Base-by-base conservation (phyloP, 2,797 vertebrate species). In the Danio aesculapii region DNA sequence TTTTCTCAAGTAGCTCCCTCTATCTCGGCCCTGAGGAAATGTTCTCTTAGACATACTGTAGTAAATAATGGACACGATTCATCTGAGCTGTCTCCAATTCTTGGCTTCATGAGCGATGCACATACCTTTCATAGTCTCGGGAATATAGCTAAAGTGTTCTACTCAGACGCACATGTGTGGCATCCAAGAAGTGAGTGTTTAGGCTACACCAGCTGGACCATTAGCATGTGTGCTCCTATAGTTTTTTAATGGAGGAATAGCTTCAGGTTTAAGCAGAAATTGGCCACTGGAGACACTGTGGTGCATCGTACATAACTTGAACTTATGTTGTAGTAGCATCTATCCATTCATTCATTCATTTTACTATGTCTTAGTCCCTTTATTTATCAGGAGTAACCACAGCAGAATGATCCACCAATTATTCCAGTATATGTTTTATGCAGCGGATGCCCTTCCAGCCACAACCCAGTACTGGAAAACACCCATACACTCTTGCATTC, bases 31-130 rank as follows among this genome's bases (percentile, higher is more conserved):
- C 16, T 44, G 19, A 82, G 63, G 66, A 77, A 85, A 77, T 83
- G 64, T 81, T 79, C 47, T 53, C 16, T 59, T 47, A 74, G 67
- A 62, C 47, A 67, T 62, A 30, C 30, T 30, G 30, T 30, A 66
- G 55, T 80, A 76, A 44, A 61, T 14, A 82, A 62, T 79, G 77
- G 61, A 77, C 75, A 81, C 71, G 17, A 67, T 81, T 69, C 57
- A 83, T 81, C 44, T 68, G 81, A 62, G 71, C 61, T 71, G 66
- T 81, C 76, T 83, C 73, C 14, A 10, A 14, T 77, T 77, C 70
- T 77, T 86, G 78, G 75, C 75, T 77, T 39, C 46, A 62, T 13
- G 52, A 71, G 71, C 44, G 69, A 86, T 81, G 59, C 55, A 78
- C 68, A 66, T 76, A 63, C 47, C 68, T 73, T 50, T 43, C 8